Base-by-base conservation (phyloP, 2,888 invertebrate genomes). In the Apamea crenata region DNA sequence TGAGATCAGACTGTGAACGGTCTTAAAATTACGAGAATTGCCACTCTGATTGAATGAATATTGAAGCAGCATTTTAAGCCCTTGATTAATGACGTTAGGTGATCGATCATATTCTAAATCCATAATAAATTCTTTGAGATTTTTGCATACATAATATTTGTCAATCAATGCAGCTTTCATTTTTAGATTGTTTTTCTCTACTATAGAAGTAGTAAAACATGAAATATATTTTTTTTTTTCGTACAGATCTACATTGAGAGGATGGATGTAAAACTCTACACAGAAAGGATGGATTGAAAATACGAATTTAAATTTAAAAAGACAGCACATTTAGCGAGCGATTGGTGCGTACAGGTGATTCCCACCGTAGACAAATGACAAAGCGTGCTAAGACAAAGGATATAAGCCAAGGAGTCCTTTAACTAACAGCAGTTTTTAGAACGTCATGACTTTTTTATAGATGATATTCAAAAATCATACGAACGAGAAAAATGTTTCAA, bases 251-350 rank as follows among this genome's bases (percentile, higher is more conserved):
- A 73, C 50, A 47, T 12, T 63, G 21, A 81, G n/a, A 63, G 1
- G 16, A 44, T 53, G 50, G 47, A 50, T 71, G 29, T 59, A 70
- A 78, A 67, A 69, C 65, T 63, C 50, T 71, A 29, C n/a, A 21
- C 4, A 40, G 16, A 70, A 50, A 47, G 16, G 61, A 87, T 91
- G 90, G 88, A 90, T 90, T 90, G 88, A 89, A 84, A 87, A 90
- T 86, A 88, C 77, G 44, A 74, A 14, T 59, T 61, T 6, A 47
- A 63, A 73, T 75, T 72, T 59, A 66, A 56, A 70, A 44, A 66
- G 81, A 90, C 92, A 93, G 92, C 91, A 93, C 92, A 87, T 88
- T 87, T 90, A 79, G 89, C 89, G 92, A 92, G 93, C 88, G 91
- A 82, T 85, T 83, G 91, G 92, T 90, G 92, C 89, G 70, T 77